Conservation (phyloP, 2,888 invertebrate species). For the Halocaridina rubra region DNA sequence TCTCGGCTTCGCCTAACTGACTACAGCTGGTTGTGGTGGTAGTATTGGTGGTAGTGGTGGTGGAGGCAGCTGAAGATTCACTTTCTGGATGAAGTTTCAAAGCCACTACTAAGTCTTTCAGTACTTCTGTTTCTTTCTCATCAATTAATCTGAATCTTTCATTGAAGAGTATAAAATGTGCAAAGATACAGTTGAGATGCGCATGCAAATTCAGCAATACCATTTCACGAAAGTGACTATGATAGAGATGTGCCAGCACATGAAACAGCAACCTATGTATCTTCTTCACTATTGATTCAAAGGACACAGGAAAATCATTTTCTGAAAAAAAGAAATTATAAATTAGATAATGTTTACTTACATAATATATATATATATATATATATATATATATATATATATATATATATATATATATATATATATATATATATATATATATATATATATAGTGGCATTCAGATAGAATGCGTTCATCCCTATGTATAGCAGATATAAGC, state of each 20-base stretch:
- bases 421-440: no score
- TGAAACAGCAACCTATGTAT: slow-evolving; percentile 96
- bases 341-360: no score
- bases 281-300: slow-evolving; percentile 95
- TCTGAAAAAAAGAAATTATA: slow-evolving; percentile 74
- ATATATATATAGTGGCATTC: no score
- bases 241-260: slow-evolving; percentile 97
- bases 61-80: slow-evolving; percentile 17
- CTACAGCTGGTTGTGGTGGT: slow-evolving; percentile 12
- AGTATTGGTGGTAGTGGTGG: background rate
- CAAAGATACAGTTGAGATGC: slow-evolving; percentile 97
- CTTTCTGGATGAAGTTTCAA: slow-evolving; percentile 70
- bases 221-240: slow-evolving; percentile 96
- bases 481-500: no score
- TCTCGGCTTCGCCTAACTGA: background rate
- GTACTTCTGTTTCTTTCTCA: slow-evolving; percentile 94
- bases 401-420: no score
- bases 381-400: no score
- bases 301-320: slow-evolving; percentile 92
- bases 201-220: slow-evolving; percentile 93
- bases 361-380: no score
- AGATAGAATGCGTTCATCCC: no score
- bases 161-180: slow-evolving; percentile 89
- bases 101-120: slow-evolving; percentile 90
- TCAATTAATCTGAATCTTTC: slow-evolving; percentile 92